phyloP scores from a whole-genome alignment of 2,888 invertebrate genomes.

The Tethea ocularis region DNA sequence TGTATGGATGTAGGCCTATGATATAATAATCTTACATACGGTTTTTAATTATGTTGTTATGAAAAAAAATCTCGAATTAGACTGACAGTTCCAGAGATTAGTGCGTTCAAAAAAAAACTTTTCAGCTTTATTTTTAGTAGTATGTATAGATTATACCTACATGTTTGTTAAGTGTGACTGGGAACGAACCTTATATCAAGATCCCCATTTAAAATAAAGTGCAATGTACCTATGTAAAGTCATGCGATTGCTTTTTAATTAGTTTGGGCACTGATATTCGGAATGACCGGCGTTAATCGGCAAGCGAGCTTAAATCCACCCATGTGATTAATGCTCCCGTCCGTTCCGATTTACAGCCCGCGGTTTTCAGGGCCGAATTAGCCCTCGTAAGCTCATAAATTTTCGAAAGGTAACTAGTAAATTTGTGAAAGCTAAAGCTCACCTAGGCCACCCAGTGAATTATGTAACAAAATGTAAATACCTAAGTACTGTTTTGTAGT shows the following conservation, averaged over 20 bases:
- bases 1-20: no score
- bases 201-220: background rate
- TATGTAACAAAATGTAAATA: conserved; percentile 11
- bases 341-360: conserved; percentile 60
- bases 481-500: conserved; percentile 15
- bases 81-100: no score
- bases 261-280: conserved; percentile 37
- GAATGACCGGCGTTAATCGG: conserved; percentile 36
- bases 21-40: no score
- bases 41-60: no score
- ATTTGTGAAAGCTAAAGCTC: conserved; percentile 24
- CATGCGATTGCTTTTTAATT: conserved; percentile 2
- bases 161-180: no score
- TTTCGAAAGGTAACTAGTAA: conserved; percentile 39
- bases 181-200: no score
- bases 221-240: background rate
- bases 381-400: conserved; percentile 53
- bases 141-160: no score
- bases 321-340: conserved; percentile 57
- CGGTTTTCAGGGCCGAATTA: conserved; percentile 61
- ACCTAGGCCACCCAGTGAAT: background rate
- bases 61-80: no score
- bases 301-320: conserved; percentile 36
- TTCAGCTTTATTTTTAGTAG: no score
- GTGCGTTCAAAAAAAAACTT: no score